Conservation (phyloP, 2,888 invertebrate species). For the Melanargia galathea region DNA sequence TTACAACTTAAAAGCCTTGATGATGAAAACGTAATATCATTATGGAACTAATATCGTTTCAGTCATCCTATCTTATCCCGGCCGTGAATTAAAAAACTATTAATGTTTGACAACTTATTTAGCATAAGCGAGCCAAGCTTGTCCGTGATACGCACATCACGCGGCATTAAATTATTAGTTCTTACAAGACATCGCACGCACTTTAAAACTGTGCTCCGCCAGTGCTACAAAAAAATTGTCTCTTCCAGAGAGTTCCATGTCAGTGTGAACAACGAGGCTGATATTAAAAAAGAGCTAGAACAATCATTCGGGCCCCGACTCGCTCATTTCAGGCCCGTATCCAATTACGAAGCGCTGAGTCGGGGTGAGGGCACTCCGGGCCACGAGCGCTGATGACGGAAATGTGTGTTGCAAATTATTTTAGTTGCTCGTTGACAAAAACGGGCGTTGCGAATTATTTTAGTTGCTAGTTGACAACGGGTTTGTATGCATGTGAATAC, state of each 20-base stretch:
- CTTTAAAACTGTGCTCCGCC: too few species aligned
- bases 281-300: slow-evolving; percentile 73
- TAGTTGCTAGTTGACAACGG: slow-evolving; percentile 31
- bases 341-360: slow-evolving; percentile 58
- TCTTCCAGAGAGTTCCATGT: background rate
- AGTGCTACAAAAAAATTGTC: background rate
- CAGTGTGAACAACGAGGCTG: slow-evolving; percentile 48
- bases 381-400: slow-evolving; percentile 26
- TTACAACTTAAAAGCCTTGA: too few species aligned
- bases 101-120: too few species aligned
- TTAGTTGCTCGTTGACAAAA: slow-evolving; percentile 28
- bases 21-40: too few species aligned
- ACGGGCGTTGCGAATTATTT: slow-evolving; percentile 26
- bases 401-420: slow-evolving; percentile 26
- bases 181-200: too few species aligned
- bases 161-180: too few species aligned
- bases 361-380: slow-evolving; percentile 25
- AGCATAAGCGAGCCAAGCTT: too few species aligned
- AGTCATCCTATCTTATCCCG: too few species aligned
- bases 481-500: slow-evolving; percentile 23
- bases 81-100: too few species aligned
- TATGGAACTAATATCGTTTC: too few species aligned
- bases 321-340: slow-evolving; percentile 66
- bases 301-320: slow-evolving; percentile 63
- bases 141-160: too few species aligned